Percentiles rank a stretch among this genome's conserved stretches.
phyloP scores from a whole-genome alignment of 2,797 vertebrate genomes.

The Lycodopsis pacificus region DNA sequence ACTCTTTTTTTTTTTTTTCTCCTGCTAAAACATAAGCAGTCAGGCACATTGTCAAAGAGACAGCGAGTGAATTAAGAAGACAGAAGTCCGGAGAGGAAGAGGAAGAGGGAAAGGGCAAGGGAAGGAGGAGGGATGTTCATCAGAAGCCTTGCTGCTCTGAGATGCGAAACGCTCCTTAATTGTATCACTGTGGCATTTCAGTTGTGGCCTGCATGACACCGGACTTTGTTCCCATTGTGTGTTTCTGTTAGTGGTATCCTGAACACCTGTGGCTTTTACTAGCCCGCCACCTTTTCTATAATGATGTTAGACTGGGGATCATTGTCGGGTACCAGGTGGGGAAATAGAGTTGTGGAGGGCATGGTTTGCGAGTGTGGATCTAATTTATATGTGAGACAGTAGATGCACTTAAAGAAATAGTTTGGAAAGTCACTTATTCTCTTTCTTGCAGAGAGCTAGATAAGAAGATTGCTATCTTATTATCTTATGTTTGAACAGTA shows the following conservation, averaged over 20 bases:
- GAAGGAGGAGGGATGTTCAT: conserved; percentile 44
- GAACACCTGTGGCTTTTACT: conserved; percentile 58
- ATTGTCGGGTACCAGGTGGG: conserved; percentile 20
- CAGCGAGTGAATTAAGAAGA: conserved; percentile 53
- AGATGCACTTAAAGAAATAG: not conserved
- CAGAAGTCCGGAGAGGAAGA: conserved; percentile 41
- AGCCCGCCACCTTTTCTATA: conserved; percentile 48
- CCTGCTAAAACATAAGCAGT: conserved; percentile 61
- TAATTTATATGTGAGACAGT: conserved; percentile 12
- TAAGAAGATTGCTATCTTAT: not conserved
- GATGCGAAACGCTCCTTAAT: conserved; percentile 63
- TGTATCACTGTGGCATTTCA: conserved; percentile 73
- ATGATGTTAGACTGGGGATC: conserved; percentile 40
- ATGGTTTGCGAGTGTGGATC: conserved; percentile 3
- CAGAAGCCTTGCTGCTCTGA: conserved; percentile 38
- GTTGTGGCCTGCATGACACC: conserved; percentile 46
- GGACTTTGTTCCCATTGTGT: conserved; percentile 55
- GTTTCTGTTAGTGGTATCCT: conserved; percentile 50
- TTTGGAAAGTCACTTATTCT: not conserved
- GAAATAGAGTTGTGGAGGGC: conserved; percentile 12
- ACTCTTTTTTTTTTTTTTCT: conserved; percentile 65
- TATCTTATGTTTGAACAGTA: not conserved
- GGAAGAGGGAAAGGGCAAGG: not conserved
- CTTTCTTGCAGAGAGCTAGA: not conserved
- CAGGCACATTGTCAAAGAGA: conserved; percentile 48